These are phyloP conservation scores for Hephaestus fuliginosus DNA, from an alignment of 2,797 vertebrate species.

Conservation along the genomic window DNA sequence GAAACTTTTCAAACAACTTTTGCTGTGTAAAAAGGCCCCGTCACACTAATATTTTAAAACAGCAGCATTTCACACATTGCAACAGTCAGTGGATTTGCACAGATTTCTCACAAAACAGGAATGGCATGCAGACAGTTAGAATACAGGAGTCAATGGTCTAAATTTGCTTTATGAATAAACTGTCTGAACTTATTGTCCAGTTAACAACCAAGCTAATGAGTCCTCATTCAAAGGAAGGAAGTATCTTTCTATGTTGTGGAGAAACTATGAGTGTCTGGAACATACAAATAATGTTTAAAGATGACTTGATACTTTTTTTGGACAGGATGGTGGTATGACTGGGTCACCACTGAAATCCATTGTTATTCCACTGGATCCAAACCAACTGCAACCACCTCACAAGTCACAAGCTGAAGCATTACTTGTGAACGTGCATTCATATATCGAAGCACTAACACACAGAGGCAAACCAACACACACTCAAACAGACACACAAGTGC, in stretches of 20 bases:
- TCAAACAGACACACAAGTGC: constrained; percentile 10
- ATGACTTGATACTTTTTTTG: neutral
- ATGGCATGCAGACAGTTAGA: neutral
- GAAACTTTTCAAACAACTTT: constrained; percentile 18
- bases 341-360: neutral
- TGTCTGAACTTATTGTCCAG: neutral
- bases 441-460: neutral
- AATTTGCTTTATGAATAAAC: neutral
- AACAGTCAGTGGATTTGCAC: neutral
- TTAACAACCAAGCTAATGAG: neutral
- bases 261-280: neutral
- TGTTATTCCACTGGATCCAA: neutral
- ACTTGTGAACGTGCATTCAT: neutral
- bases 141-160: neutral
- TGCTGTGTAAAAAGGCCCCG: neutral
- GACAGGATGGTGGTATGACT: no score
- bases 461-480: neutral
- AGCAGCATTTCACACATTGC: neutral
- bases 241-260: neutral
- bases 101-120: neutral
- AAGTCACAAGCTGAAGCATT: neutral
- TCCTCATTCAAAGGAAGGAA: neutral
- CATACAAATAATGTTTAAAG: neutral
- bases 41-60: neutral
- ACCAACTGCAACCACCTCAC: neutral